Evolutionary conservation across 64 coral and sea anemone species (phyloP).

Genomic region (Dendrophyllia cribrosa): DNA sequence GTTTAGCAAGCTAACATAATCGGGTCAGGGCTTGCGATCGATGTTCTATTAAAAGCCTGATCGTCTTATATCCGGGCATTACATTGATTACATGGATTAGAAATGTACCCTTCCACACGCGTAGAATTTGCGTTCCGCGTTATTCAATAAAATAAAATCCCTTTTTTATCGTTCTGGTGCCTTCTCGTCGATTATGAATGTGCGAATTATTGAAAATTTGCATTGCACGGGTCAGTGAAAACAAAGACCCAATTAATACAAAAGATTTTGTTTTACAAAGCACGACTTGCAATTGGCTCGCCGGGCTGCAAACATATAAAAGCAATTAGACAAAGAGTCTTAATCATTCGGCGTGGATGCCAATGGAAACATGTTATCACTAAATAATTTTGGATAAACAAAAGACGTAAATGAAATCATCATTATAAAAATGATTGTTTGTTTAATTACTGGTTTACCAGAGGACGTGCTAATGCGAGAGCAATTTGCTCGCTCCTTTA

Average conservation of each 20-base stretch:
- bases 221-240: constrained; percentile 11
- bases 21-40: neutral
- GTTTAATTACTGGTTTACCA: constrained; percentile 17
- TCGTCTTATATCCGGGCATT: neutral
- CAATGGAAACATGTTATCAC: constrained; percentile 8
- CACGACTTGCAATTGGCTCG: constrained; percentile 16
- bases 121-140: neutral
- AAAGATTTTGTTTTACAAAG: constrained; percentile 8
- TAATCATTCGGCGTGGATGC: neutral
- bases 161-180: neutral
- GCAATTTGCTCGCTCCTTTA: neutral
- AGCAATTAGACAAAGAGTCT: neutral
- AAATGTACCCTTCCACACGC: neutral
- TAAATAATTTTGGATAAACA: constrained; percentile 27
- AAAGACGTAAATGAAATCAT: constrained; percentile 24
- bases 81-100: neutral
- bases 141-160: neutral
- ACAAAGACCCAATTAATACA: constrained; percentile 4
- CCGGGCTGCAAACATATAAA: constrained; percentile 3
- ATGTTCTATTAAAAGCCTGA: neutral
- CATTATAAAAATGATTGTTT: constrained; percentile 12
- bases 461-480: neutral
- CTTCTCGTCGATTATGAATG: neutral
- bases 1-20: neutral
- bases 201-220: constrained; percentile 21